Evolutionary conservation across 2,888 invertebrate genomes (phyloP).

Genomic region (Aphrophora alni): DNA sequence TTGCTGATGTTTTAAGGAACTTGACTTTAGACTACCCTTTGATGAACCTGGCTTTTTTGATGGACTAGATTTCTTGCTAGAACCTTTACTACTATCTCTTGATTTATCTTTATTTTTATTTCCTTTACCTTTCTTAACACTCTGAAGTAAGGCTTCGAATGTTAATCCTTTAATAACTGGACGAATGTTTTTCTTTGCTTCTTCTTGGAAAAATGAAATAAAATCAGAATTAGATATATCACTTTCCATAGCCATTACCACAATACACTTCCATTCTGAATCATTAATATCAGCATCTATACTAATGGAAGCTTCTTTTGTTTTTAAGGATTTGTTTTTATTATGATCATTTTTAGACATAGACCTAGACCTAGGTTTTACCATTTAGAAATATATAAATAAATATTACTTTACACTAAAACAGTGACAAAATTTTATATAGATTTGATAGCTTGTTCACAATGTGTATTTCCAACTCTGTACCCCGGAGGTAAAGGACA

Average conservation of each 20-base stretch:
- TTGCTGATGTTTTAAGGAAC: neutral
- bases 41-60: no score
- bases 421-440: no score
- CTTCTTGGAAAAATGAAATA: neutral
- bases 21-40: no score
- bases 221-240: neutral
- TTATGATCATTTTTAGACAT: neutral
- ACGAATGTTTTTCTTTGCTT: slow-evolving; percentile 2
- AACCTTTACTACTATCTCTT: neutral
- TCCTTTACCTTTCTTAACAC: neutral
- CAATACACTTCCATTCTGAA: neutral
- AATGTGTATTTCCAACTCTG: no score
- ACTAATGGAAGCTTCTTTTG: neutral
- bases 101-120: neutral
- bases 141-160: neutral
- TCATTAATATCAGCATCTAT: neutral
- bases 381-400: no score
- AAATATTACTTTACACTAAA: no score
- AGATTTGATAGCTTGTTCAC: no score
- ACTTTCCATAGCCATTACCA: neutral
- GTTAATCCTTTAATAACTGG: neutral
- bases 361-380: neutral
- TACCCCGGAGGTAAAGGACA: no score
- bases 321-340: neutral
- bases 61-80: no score